Percentiles rank a stretch among this genome's conserved stretches.
Conservation (phyloP, 2,888 invertebrate genomes). For the Tuberolachnus salignus region DNA sequence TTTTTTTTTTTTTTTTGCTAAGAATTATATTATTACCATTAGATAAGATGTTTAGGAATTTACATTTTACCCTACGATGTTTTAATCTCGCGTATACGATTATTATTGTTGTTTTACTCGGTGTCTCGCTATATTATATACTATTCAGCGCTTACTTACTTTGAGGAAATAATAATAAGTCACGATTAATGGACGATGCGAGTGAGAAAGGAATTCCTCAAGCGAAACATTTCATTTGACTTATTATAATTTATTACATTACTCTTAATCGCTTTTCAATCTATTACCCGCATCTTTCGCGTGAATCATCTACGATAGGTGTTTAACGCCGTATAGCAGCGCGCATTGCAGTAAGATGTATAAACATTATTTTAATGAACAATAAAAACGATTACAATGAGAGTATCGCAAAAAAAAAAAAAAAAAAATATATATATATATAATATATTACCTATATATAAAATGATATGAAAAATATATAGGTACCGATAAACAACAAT, state of each 20-base stretch:
- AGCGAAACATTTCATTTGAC: slow-evolving; percentile 38
- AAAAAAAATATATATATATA: too few species aligned
- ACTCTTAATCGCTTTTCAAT: slow-evolving; percentile 35
- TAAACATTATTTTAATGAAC: slow-evolving; percentile 11
- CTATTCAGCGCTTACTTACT: background rate
- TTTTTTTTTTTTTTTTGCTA: too few species aligned
- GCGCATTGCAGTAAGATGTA: background rate
- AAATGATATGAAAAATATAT: background rate
- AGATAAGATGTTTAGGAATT: too few species aligned
- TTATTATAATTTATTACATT: slow-evolving; percentile 2
- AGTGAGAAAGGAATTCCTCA: slow-evolving; percentile 17
- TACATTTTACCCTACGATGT: too few species aligned
- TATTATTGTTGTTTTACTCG: slow-evolving; percentile 13
- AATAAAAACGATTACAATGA: slow-evolving; percentile 16
- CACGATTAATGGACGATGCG: background rate
- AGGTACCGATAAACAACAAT: slow-evolving; percentile 19
- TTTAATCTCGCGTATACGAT: background rate
- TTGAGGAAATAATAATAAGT: slow-evolving; percentile 11
- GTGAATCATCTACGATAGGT: slow-evolving; percentile 33
- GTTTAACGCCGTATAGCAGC: background rate
- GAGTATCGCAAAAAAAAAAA: slow-evolving; percentile 9
- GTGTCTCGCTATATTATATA: background rate
- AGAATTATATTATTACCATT: too few species aligned
- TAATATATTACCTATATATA: background rate
- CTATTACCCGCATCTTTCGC: slow-evolving; percentile 19